Evolutionary conservation across 2,888 invertebrate genomes (phyloP).

Genomic region (Heteromurus nitidus): DNA sequence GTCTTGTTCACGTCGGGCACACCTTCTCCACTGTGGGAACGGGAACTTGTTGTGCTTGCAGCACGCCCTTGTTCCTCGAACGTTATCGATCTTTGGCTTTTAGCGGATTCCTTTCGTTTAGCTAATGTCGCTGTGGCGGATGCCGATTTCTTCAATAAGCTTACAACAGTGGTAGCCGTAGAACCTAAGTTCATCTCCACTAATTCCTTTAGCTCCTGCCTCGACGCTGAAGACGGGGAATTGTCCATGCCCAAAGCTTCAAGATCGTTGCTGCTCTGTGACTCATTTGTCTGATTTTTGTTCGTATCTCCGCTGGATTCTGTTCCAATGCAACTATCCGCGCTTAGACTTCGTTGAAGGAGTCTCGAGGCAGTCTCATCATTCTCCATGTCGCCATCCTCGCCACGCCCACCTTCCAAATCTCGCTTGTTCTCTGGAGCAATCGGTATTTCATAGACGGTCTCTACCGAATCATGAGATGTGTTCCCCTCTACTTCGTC

Average conservation of each 20-base stretch:
- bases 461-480: slow-evolving; percentile 59
- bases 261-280: slow-evolving; percentile 59
- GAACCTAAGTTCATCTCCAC: slow-evolving; percentile 39
- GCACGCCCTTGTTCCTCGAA: not conserved
- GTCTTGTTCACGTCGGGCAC: not conserved
- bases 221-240: not conserved
- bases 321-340: slow-evolving; percentile 72
- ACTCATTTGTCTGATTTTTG: slow-evolving; percentile 51
- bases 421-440: slow-evolving; percentile 13
- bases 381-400: not conserved
- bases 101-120: not conserved
- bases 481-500: slow-evolving; percentile 51
- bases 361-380: not conserved
- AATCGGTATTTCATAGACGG: slow-evolving; percentile 55
- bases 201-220: slow-evolving; percentile 27
- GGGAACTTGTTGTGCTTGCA: not conserved
- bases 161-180: slow-evolving; percentile 24
- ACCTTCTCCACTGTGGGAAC: not conserved
- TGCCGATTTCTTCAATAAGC: slow-evolving; percentile 4
- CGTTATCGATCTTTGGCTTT: not conserved
- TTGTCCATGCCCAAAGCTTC: slow-evolving; percentile 24
- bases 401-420: not conserved
- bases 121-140: not conserved
- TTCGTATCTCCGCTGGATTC: slow-evolving; percentile 69
- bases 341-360: slow-evolving; percentile 55